Evolutionary conservation across 2,888 invertebrate genomes (phyloP).

Genomic region (Pyrocoelia pectoralis): DNA sequence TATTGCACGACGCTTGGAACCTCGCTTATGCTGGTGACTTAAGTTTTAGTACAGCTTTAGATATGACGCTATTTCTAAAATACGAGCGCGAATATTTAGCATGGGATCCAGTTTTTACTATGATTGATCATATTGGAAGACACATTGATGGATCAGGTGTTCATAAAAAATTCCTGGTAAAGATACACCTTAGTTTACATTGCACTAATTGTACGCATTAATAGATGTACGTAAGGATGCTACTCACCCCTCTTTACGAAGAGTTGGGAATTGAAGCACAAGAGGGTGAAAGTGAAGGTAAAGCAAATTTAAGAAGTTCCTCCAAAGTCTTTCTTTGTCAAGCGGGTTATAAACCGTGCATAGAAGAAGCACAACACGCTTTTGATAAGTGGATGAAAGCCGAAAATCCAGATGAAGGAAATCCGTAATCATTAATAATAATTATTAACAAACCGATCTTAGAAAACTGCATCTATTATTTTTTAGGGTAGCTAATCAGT

Average conservation of each 20-base stretch:
- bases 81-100: slow-evolving; percentile 78
- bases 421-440: slow-evolving; percentile 65
- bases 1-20: slow-evolving; percentile 82
- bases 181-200: slow-evolving; percentile 24
- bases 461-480: too few relatives aligned
- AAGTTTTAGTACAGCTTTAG: slow-evolving; percentile 76
- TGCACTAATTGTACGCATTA: not conserved
- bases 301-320: slow-evolving; percentile 71
- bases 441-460: too few relatives aligned
- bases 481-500: slow-evolving; percentile 75
- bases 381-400: slow-evolving; percentile 80
- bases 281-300: slow-evolving; percentile 72
- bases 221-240: slow-evolving; percentile 73
- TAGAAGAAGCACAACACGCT: slow-evolving; percentile 75
- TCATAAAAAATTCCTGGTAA: slow-evolving; percentile 77
- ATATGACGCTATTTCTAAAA: slow-evolving; percentile 80
- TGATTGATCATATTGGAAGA: slow-evolving; percentile 81
- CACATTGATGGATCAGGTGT: slow-evolving; percentile 73
- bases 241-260: slow-evolving; percentile 76
- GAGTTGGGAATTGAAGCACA: slow-evolving; percentile 66
- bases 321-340: slow-evolving; percentile 78
- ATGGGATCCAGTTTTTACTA: slow-evolving; percentile 85
- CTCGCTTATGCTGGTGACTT: slow-evolving; percentile 80
- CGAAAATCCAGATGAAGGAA: slow-evolving; percentile 78
- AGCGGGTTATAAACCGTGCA: slow-evolving; percentile 80